phyloP scores from a whole-genome alignment of 2,113 vertebrate genomes.

The Arizona elegans region DNA sequence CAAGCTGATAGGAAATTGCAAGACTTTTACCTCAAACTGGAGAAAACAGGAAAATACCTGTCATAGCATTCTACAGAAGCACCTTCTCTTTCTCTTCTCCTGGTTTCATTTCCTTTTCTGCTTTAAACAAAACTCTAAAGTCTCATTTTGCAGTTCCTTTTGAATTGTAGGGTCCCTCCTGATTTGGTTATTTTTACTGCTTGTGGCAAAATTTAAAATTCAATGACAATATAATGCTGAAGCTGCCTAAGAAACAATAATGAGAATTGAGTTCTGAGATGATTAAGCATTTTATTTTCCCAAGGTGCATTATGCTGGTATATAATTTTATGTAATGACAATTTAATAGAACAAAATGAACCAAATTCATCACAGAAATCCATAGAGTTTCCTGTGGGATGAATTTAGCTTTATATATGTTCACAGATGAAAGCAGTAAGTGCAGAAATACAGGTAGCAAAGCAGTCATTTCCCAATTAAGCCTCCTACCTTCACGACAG shows the following conservation, averaged over 20 bases:
- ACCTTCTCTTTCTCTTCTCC: background rate
- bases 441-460: slow-evolving; percentile 13
- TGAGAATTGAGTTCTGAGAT: slow-evolving; percentile 32
- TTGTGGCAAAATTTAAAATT: slow-evolving; percentile 47
- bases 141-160: slow-evolving; percentile 3
- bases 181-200: slow-evolving; percentile 42
- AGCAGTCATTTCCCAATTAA: slow-evolving; percentile 31
- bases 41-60: background rate
- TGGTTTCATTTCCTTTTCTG: background rate
- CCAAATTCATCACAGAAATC: slow-evolving; percentile 41
- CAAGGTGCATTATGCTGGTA: slow-evolving; percentile 26
- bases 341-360: slow-evolving; percentile 39
- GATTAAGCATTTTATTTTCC: slow-evolving; percentile 54
- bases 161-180: slow-evolving; percentile 21
- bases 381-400: slow-evolving; percentile 8
- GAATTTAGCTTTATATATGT: slow-evolving; percentile 13
- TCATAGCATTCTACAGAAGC: background rate
- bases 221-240: slow-evolving; percentile 36
- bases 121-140: background rate
- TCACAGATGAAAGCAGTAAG: slow-evolving; percentile 12
- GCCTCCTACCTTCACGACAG: slow-evolving; percentile 14
- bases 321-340: slow-evolving; percentile 39
- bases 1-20: background rate
- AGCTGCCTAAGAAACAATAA: slow-evolving; percentile 29
- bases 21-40: background rate